Percentiles rank a stretch among this genome's conserved stretches.
Conservation (phyloP, 2,113 vertebrate genomes). For the Genyomyrus donnyi region DNA sequence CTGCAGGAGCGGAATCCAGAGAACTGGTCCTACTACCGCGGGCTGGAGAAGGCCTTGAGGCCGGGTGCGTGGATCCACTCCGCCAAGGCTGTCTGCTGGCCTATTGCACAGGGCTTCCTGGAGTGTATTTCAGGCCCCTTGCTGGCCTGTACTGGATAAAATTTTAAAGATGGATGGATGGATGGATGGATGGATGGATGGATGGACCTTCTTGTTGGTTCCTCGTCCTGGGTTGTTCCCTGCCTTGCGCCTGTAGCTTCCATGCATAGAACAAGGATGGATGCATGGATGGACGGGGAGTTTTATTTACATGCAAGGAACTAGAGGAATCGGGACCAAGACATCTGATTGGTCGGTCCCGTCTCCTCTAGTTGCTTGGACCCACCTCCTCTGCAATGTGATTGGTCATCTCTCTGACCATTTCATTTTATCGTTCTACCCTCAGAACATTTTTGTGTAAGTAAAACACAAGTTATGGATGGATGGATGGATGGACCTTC, state of each 20-base stretch:
- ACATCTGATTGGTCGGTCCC: no score
- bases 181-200: background rate
- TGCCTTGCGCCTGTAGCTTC: background rate
- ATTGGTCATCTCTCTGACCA: no score
- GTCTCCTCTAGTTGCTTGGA: no score
- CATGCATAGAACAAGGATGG: background rate
- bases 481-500: background rate
- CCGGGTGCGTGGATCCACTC: conserved; percentile 59
- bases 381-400: no score
- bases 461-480: no score
- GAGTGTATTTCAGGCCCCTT: no score
- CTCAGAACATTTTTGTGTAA: no score
- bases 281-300: background rate
- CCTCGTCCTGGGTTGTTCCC: background rate
- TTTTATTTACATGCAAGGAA: no score
- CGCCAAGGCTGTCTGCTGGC: no score
- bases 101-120: no score
- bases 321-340: no score
- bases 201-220: background rate
- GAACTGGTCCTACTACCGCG: conserved; percentile 95
- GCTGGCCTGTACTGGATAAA: background rate
- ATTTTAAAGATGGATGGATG: background rate
- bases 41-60: conserved; percentile 85
- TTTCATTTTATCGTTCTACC: no score
- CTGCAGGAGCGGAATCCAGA: conserved; percentile 94